Percentiles rank a stretch among this genome's conserved stretches.
These are phyloP conservation scores for Batillaria attramentaria DNA, from an alignment of 1,140 invertebrate species.

Conservation along the genomic window DNA sequence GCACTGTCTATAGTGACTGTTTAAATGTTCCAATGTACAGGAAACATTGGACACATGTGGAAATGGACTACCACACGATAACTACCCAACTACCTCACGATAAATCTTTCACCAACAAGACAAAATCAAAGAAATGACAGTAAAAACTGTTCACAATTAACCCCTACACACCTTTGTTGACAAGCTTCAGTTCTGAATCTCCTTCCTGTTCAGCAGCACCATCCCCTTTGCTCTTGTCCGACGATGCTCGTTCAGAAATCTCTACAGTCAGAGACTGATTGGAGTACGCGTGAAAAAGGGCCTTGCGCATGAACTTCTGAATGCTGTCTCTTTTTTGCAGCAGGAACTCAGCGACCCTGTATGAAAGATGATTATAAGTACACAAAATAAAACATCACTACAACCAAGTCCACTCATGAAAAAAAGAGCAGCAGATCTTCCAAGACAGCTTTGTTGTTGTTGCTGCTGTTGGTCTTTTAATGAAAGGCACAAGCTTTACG, in stretches of 20 bases:
- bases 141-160: not conserved
- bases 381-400: not conserved
- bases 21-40: not conserved
- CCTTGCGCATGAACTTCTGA: slow-evolving; percentile 32
- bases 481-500: not conserved
- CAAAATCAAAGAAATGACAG: not conserved
- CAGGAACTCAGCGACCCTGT: slow-evolving; percentile 28
- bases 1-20: not conserved
- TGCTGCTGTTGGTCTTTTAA: not conserved
- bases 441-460: not conserved
- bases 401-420: not conserved
- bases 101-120: not conserved
- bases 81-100: not conserved
- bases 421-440: not conserved
- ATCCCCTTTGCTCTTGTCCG: not conserved
- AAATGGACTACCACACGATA: not conserved
- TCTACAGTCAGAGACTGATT: slow-evolving; percentile 8
- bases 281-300: slow-evolving; percentile 2
- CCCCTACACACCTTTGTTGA: slow-evolving; percentile 13
- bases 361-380: not conserved
- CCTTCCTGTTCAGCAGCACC: not conserved
- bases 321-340: slow-evolving; percentile 11
- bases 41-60: not conserved
- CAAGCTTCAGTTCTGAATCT: not conserved
- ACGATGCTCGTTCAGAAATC: slow-evolving; percentile 6